These are phyloP conservation scores for Tokudaia tokunoshimensis DNA, from an alignment of 2,797 vertebrate genomes.

Conservation along the genomic window DNA sequence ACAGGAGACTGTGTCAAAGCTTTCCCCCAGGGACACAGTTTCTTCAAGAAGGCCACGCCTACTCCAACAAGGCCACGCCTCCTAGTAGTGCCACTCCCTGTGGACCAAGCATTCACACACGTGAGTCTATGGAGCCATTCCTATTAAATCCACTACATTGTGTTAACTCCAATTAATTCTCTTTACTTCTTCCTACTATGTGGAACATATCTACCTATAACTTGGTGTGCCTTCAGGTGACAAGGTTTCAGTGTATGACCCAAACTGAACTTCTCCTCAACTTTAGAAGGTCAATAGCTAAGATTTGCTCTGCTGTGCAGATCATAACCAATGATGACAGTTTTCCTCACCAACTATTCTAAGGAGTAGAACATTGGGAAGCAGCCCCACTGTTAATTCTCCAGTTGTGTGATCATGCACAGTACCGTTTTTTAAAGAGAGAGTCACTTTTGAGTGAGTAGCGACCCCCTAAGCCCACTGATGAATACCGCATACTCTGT, in stretches of 20 bases:
- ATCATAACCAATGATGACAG: not conserved
- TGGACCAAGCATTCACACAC: not conserved
- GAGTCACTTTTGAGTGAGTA: not conserved
- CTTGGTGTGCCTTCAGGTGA: not conserved
- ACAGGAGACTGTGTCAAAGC: not conserved
- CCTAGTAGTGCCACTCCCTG: not conserved
- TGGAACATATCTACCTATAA: not conserved
- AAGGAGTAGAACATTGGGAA: not conserved
- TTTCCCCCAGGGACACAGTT: not conserved
- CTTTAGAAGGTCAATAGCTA: slow-evolving; percentile 56
- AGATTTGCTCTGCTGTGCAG: slow-evolving; percentile 16
- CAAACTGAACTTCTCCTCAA: slow-evolving; percentile 40
- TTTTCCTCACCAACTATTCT: slow-evolving; percentile 14
- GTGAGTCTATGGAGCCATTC: not conserved
- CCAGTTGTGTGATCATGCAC: not conserved
- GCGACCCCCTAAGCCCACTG: not conserved
- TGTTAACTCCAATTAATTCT: slow-evolving; percentile 48
- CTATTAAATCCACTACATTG: not conserved
- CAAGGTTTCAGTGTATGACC: slow-evolving; percentile 11
- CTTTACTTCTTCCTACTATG: not conserved
- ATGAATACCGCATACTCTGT: not conserved
- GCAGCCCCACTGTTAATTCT: not conserved
- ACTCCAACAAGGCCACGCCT: not conserved
- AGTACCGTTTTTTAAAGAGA: not conserved
- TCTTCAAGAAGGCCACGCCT: not conserved